A percentile compares a stretch with the other conserved stretches of the same genome.
phyloP scores from a whole-genome alignment of 2,888 invertebrate genomes.

The Ectobius pallidus region DNA sequence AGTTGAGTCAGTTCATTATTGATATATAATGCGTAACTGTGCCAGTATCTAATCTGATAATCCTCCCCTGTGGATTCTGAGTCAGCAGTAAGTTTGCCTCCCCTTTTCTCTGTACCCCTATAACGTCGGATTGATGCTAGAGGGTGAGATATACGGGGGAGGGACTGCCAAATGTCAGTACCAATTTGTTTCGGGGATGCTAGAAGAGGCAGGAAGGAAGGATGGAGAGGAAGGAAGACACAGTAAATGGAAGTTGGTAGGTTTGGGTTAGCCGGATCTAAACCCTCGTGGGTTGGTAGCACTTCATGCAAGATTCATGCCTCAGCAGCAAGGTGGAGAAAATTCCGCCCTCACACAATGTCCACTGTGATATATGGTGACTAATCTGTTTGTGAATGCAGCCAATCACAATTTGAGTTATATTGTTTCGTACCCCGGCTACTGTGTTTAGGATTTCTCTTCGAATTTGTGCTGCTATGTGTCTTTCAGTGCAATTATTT shows the following conservation, averaged over 20 bases:
- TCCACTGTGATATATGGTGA: too few species aligned
- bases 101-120: not conserved
- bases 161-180: not conserved
- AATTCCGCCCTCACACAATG: too few species aligned
- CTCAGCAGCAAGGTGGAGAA: too few species aligned
- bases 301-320: constrained; percentile 1
- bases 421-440: too few species aligned
- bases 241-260: too few species aligned
- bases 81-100: not conserved
- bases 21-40: not conserved
- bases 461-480: too few species aligned
- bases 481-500: too few species aligned
- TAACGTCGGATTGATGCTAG: not conserved
- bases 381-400: too few species aligned
- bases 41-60: not conserved
- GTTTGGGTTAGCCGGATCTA: not conserved
- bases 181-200: not conserved
- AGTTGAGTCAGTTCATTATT: not conserved
- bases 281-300: not conserved
- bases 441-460: too few species aligned
- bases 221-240: too few species aligned
- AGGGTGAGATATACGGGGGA: constrained; percentile 1
- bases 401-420: too few species aligned
- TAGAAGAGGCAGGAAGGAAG: not conserved
- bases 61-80: constrained; percentile 6